Evolutionary conservation across 30 jellyfish, hydroid and myxozoan genomes (phyloP).

Genomic region (Hydractinia echinata): DNA sequence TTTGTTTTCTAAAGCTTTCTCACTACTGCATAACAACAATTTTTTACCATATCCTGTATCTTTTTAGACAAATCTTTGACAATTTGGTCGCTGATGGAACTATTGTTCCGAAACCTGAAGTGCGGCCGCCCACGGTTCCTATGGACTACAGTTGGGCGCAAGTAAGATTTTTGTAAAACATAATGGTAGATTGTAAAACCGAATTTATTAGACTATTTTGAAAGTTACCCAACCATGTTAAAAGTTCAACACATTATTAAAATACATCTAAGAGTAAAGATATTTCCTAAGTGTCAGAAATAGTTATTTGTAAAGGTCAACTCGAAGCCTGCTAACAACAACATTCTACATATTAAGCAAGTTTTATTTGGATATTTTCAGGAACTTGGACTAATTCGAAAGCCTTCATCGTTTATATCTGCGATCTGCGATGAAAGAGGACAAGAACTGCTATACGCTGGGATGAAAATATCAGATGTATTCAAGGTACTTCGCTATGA

Average conservation of each 20-base stretch:
- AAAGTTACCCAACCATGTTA: not conserved
- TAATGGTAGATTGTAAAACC: not conserved
- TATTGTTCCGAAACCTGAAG: slow-evolving; percentile 79
- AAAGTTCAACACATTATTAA: not conserved
- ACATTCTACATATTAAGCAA: not conserved
- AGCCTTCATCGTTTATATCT: slow-evolving; percentile 96
- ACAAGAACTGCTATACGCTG: slow-evolving; percentile 92
- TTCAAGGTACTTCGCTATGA: slow-evolving; percentile 62
- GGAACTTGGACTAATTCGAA: slow-evolving; percentile 97
- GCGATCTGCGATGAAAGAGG: slow-evolving; percentile 99
- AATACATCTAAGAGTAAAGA: not conserved
- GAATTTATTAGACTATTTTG: not conserved
- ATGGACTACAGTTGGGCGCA: slow-evolving; percentile 99
- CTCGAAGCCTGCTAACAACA: not conserved
- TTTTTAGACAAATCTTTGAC: slow-evolving; percentile 48
- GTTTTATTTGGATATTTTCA: not conserved
- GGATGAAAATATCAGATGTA: slow-evolving; percentile 85
- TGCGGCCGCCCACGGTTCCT: slow-evolving; percentile 98
- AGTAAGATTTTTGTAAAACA: slow-evolving; percentile 31
- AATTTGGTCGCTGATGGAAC: slow-evolving; percentile 53
- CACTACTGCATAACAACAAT: not conserved
- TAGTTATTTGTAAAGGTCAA: not conserved
- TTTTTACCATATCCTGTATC: not conserved
- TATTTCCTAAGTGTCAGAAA: not conserved
- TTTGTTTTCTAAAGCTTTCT: not conserved